Conservation (phyloP, 2,113 vertebrate species). For the Pseudois nayaur region DNA sequence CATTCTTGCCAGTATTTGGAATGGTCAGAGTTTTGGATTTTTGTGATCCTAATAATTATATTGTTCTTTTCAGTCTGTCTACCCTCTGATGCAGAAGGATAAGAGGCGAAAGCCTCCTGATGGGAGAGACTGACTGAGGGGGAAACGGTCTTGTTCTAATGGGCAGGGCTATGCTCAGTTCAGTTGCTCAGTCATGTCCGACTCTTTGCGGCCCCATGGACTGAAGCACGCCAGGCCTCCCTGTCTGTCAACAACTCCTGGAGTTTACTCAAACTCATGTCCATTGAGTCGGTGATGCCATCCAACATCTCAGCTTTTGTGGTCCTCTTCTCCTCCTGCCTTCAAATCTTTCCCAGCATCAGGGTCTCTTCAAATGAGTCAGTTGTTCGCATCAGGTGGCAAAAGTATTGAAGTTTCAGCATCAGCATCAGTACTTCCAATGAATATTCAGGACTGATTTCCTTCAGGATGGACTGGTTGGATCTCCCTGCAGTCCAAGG, state of each 20-base stretch:
- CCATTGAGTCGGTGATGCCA: neutral
- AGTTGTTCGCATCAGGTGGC: neutral
- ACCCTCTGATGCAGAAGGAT: neutral
- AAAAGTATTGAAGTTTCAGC: neutral
- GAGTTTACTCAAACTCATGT: neutral
- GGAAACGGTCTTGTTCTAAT: neutral
- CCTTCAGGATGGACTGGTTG: neutral
- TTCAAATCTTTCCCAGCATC: neutral
- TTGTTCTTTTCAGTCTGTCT: neutral
- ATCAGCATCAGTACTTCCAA: neutral
- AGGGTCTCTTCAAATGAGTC: neutral
- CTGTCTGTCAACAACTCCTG: neutral
- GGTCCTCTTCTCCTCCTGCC: neutral
- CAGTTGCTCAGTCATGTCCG: accelerated
- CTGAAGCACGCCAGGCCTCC: neutral
- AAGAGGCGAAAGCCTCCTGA: neutral
- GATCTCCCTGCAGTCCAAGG: neutral
- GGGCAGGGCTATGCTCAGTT: neutral
- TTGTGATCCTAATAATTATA: neutral
- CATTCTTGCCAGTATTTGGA: neutral
- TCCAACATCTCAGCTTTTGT: neutral
- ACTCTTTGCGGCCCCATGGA: neutral
- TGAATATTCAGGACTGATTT: neutral
- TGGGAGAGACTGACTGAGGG: neutral
- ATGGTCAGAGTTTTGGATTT: neutral